Percentiles rank a stretch among this genome's conserved stretches.
Evolutionary conservation across 2,113 vertebrate species (phyloP).

Genomic region (Aptenodytes patagonicus): DNA sequence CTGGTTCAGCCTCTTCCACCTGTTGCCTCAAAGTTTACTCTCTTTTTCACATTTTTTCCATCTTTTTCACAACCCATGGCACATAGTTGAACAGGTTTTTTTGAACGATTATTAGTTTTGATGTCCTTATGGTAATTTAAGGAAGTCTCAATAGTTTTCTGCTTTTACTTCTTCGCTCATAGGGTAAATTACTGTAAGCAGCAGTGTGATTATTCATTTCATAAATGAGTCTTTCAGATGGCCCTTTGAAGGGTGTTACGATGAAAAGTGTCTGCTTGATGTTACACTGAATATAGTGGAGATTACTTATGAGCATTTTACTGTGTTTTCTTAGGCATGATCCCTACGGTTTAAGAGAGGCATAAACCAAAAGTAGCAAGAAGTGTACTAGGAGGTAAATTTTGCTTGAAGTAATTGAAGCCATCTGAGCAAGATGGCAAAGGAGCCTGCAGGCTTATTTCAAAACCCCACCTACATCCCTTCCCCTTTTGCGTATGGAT

Average conservation of each 20-base stretch:
- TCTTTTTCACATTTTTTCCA: background rate
- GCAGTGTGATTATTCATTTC: background rate
- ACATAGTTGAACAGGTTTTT: background rate
- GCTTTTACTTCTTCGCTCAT: background rate
- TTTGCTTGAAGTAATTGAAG: background rate
- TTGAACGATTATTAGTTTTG: background rate
- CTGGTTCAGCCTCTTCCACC: background rate
- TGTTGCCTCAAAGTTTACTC: background rate
- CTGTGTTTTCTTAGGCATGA: background rate
- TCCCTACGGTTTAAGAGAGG: background rate
- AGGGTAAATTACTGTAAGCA: background rate
- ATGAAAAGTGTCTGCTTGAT: background rate
- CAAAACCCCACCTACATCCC: background rate
- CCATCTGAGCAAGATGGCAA: background rate
- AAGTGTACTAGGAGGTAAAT: background rate
- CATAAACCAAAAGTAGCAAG: background rate
- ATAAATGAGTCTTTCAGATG: background rate
- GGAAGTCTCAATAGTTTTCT: background rate
- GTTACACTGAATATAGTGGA: background rate
- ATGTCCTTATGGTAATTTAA: background rate
- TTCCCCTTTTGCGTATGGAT: background rate
- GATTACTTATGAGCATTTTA: background rate
- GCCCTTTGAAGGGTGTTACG: background rate
- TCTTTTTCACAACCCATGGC: background rate
- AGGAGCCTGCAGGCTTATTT: background rate